Evolutionary conservation across 2,113 vertebrate genomes (phyloP).

Genomic region (Pseudopipra pipra): DNA sequence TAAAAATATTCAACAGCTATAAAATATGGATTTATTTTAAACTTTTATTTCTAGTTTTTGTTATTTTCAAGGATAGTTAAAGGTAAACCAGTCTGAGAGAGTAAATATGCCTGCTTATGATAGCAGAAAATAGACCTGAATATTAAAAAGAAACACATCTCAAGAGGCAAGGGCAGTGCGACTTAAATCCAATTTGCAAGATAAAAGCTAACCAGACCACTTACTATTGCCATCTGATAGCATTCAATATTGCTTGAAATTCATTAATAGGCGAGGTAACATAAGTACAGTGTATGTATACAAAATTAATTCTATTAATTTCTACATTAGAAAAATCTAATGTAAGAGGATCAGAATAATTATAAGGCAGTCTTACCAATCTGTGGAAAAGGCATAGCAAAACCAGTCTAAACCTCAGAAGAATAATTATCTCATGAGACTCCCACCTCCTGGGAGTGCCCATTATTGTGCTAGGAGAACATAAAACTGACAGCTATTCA

Average conservation of each 20-base stretch:
- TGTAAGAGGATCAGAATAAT: slow-evolving; percentile 39
- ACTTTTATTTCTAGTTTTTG: background rate
- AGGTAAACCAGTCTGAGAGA: background rate
- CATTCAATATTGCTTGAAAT: slow-evolving; percentile 29
- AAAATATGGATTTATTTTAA: background rate
- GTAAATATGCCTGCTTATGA: background rate
- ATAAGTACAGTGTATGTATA: slow-evolving; percentile 34
- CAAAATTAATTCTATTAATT: slow-evolving; percentile 64
- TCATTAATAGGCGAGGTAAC: slow-evolving; percentile 32
- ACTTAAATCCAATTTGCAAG: slow-evolving; percentile 51
- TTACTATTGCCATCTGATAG: slow-evolving; percentile 40
- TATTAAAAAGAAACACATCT: slow-evolving; percentile 40
- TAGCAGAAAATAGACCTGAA: slow-evolving; percentile 34
- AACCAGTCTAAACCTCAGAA: slow-evolving; percentile 4
- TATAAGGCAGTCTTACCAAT: slow-evolving; percentile 13
- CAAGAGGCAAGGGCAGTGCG: slow-evolving; percentile 7
- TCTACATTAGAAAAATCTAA: slow-evolving; percentile 30
- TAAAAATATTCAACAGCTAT: background rate
- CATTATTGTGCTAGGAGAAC: slow-evolving; percentile 28
- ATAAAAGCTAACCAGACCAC: slow-evolving; percentile 42
- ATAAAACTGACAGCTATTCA: slow-evolving; percentile 27
- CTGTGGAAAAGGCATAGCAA: background rate
- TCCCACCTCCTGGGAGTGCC: slow-evolving; percentile 32
- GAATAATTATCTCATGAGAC: slow-evolving; percentile 18
- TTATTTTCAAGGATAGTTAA: background rate